Percentiles rank a stretch among this genome's conserved stretches.
Evolutionary conservation across 2,888 invertebrate species (phyloP).

Genomic region (Acanthopleura granulata): DNA sequence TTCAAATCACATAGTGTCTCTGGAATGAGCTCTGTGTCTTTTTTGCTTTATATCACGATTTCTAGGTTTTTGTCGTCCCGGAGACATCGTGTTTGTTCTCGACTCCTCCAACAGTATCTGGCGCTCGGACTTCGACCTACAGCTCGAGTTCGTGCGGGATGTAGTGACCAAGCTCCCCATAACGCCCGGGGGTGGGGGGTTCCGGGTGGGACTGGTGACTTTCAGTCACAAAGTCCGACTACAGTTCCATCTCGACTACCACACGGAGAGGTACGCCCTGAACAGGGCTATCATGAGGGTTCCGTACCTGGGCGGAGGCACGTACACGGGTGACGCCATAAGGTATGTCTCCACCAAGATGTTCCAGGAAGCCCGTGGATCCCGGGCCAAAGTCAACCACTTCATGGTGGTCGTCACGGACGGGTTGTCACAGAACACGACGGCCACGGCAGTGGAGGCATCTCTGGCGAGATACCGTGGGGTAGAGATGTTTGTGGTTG

Average conservation of each 20-base stretch:
- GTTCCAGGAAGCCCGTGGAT: conserved; percentile 30
- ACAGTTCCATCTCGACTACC: conserved; percentile 38
- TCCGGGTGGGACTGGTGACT: conserved; percentile 44
- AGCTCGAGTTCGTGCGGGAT: conserved; percentile 34
- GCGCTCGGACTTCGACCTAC: conserved; percentile 29
- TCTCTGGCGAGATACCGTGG: conserved; percentile 32
- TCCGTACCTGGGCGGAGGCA: conserved; percentile 33
- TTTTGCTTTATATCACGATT: no score
- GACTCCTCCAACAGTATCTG: conserved; percentile 41
- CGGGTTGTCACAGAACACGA: conserved; percentile 37
- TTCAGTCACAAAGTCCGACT: conserved; percentile 34
- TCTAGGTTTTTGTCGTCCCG: conserved; percentile 23
- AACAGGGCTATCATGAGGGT: conserved; percentile 39
- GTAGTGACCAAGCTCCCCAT: conserved; percentile 35
- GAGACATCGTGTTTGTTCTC: conserved; percentile 39
- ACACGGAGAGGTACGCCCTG: conserved; percentile 34
- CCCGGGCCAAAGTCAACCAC: conserved; percentile 28
- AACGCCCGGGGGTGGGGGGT: conserved; percentile 28
- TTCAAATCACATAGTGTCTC: no score
- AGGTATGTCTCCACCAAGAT: conserved; percentile 30
- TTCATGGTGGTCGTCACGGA: conserved; percentile 54
- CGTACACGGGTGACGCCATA: conserved; percentile 43
- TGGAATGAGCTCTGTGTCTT: no score
- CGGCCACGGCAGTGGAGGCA: conserved; percentile 33
- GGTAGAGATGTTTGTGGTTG: conserved; percentile 46